Evolutionary conservation across 2,797 vertebrate species (phyloP), one percentile per base, ranked within the genome.

Genomic region (Enteromius argenteus): DNA sequence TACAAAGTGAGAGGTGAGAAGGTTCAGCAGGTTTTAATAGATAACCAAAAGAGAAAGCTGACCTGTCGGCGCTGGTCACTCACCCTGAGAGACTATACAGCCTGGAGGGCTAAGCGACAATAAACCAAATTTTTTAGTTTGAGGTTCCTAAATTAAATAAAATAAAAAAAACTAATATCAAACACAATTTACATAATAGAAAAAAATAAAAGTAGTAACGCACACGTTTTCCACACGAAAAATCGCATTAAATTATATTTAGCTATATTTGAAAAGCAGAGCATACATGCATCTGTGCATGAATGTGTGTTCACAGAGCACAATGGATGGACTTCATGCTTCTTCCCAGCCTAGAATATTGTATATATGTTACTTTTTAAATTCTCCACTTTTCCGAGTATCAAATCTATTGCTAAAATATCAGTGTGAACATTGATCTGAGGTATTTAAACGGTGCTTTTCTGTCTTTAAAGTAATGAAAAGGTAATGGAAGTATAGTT

Each of bases 31-130:
- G 32, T 84, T 82, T 90, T 91, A 93, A 94, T 92, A 92, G 88
- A 93, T 93, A 92, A 86, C 75, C 85, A 79, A 83, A 84, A 86
- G 94, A 90, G 94, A 95, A 95, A 94, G 93, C 93, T 94, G 93
- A 95, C 94, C 93, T 93, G 91, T 93, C 90, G 89, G 90, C 88
- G 90, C 87, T 77, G 86, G 84, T 76, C 84, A 88, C 46, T 87
- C 75, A 64, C 86, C 80, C 89, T 64, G 85, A 86, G 84, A 81
- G 74, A 76, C 51, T 85, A 60, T 79, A 76, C 79, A 60, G 79
- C 67, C 73, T 79, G 42, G 58, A 81, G 84, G 71, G 56, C 51
- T 53, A 32, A 77, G 77, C 32, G 49, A 66, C 11, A 68, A 72
- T 23, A 53, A 11, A 17, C 27, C 39, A 30, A 3, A 69, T 23